These are phyloP conservation scores for Enteromius afrohamiltoni DNA, from an alignment of 2,797 vertebrate genomes.

Conservation along the genomic window DNA sequence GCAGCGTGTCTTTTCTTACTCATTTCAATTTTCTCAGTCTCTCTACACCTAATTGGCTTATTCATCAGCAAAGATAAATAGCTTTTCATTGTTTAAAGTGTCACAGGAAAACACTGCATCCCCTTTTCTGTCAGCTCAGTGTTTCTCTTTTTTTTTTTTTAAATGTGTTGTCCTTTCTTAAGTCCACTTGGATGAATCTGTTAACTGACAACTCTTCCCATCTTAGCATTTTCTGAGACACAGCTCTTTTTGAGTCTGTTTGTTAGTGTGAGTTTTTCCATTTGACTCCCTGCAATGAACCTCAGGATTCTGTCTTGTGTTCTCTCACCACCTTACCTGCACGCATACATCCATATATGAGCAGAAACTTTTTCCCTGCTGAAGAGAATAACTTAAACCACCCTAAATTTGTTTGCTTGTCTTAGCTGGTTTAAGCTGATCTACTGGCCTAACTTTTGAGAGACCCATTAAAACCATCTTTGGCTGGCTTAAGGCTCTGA, in stretches of 20 bases:
- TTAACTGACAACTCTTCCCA: conserved; percentile 49
- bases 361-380: not conserved
- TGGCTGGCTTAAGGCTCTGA: not conserved
- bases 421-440: not conserved
- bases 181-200: conserved; percentile 39
- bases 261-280: conserved; percentile 48
- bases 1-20: conserved; percentile 14
- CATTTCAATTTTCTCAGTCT: conserved; percentile 40
- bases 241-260: conserved; percentile 21
- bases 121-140: conserved; percentile 24
- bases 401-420: not conserved
- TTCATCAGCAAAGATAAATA: conserved; percentile 67
- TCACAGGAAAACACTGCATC: conserved; percentile 53
- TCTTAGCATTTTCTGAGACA: conserved; percentile 34
- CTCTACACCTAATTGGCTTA: conserved; percentile 62
- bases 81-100: conserved; percentile 56
- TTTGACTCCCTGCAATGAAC: conserved; percentile 17
- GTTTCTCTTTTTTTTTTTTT: conserved; percentile 17
- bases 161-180: conserved; percentile 22
- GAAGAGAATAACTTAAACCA: not conserved
- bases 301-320: conserved; percentile 36
- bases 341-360: conserved; percentile 1
- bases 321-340: conserved; percentile 32
- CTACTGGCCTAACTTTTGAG: not conserved
- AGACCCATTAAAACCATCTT: not conserved